Base-by-base conservation (phyloP, 2,113 vertebrate species). In the Gambusia holbrooki region DNA sequence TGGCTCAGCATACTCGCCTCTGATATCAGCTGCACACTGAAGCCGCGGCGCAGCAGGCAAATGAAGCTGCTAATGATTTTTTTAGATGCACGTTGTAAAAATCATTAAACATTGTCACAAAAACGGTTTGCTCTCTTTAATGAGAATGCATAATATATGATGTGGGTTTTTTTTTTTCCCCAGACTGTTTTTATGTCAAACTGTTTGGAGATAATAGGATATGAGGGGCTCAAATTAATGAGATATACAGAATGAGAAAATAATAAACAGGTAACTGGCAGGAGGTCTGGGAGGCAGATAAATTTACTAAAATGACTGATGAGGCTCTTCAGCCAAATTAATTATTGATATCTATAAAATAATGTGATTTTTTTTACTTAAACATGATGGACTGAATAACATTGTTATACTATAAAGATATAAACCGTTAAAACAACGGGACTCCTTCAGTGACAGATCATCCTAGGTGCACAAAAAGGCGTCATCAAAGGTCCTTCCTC, bases 31-130 rank as follows among this genome's bases (percentile, higher is more conserved):
- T 19, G 3, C 1, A 42, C 69, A 45, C 78, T 74, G 80, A 76
- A 84, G 77, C 71, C 78, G 76, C 79, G 28, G 69, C 86, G 28
- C 81, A 80, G 91, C 89, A 54, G 85, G 88, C 69, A 62, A 86
- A 88, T 71, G 87, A 88, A 73, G 69, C 72, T 80, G 10, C 75
- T 91, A 91, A 93, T 91, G 88, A 80, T 90, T 88, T 73, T 65
- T 90, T 87, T 92, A 84, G 84, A 89, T 89, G 81, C 81, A 83
- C 79, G 78, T 65, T n/a, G 80, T 74, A 74, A 73, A 37, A 83
- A 76, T 86, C 82, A 83, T 92, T 91, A 85, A 91, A 84, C 72
- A 84, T 85, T 76, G 74, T 76, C 82, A 87, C 82, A 84, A 79
- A 87, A 69, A 84, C 62, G 25, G 75, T 77, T 75, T 66, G 69